Evolutionary conservation across 2,888 invertebrate species (phyloP).

Genomic region (Tolmerus cingulatus): DNA sequence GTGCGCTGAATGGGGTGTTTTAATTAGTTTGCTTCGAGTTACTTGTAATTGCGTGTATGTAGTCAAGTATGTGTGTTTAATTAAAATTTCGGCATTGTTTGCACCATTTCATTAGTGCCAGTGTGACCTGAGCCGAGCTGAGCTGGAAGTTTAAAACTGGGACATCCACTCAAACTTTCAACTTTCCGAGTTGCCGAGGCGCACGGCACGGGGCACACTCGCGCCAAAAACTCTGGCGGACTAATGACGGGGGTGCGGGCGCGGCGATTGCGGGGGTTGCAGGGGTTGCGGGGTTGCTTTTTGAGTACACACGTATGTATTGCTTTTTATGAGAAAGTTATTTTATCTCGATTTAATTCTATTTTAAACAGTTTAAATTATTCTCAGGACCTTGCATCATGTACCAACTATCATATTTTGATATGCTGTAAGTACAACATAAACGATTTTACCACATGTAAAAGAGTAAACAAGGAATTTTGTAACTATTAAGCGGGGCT

Average conservation of each 20-base stretch:
- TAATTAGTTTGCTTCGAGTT: constrained; percentile 50
- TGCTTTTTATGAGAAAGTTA: not conserved
- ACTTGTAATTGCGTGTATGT: constrained; percentile 49
- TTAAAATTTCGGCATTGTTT: constrained; percentile 50
- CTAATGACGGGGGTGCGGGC: not conserved
- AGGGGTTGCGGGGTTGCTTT: not conserved
- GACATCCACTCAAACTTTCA: constrained; percentile 37
- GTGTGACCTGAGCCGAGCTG: constrained; percentile 28
- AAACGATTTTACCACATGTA: no score
- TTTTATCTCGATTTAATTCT: not conserved
- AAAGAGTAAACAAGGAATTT: no score
- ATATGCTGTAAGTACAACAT: no score
- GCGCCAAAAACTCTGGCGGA: not conserved
- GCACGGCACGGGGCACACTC: not conserved
- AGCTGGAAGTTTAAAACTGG: constrained; percentile 29
- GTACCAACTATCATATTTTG: no score
- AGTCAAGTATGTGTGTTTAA: constrained; percentile 49
- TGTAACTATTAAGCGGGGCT: no score
- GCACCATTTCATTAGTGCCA: constrained; percentile 48
- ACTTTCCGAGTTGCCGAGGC: not conserved
- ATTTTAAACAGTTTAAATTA: not conserved
- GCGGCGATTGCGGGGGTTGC: not conserved
- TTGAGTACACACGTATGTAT: not conserved
- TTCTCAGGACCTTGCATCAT: not conserved
- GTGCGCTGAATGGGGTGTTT: constrained; percentile 48